A percentile compares a stretch with the other conserved stretches of the same genome.
Conservation (phyloP, 2,797 vertebrate genomes). For the Microhierax caerulescens region DNA sequence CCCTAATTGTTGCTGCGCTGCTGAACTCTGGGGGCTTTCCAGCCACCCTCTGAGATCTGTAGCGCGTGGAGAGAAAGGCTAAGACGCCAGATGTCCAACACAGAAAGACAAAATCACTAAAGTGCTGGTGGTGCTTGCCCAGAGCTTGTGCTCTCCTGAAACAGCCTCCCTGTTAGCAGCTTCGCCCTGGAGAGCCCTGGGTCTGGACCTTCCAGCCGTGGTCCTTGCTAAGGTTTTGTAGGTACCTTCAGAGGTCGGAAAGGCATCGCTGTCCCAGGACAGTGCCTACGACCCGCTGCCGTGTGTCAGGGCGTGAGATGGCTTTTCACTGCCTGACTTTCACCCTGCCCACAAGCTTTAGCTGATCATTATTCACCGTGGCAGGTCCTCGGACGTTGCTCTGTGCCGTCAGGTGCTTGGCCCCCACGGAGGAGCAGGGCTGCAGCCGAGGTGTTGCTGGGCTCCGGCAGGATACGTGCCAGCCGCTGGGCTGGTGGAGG, state of each 20-base stretch:
- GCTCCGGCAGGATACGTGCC: not conserved
- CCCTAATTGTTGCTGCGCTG: not conserved
- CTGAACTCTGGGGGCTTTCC: not conserved
- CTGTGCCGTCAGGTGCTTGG: not conserved
- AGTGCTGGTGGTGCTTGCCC: not conserved
- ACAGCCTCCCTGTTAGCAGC: not conserved
- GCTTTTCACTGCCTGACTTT: not conserved
- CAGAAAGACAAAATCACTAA: not conserved
- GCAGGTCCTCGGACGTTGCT: not conserved
- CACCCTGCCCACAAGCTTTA: not conserved
- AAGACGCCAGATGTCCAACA: not conserved
- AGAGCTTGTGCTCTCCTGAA: not conserved
- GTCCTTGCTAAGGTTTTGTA: not conserved
- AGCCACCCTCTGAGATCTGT: not conserved
- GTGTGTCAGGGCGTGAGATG: accelerated
- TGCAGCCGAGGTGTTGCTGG: not conserved
- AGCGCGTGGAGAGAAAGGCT: not conserved
- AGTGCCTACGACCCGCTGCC: accelerated
- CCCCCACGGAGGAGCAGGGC: not conserved
- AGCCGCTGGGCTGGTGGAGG: not conserved
- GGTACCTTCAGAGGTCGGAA: not conserved
- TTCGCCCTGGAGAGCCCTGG: not conserved
- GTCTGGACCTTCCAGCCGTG: not conserved
- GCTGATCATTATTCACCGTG: accelerated
- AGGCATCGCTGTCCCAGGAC: not conserved